Evolutionary conservation across 1,140 invertebrate genomes (phyloP).

Genomic region (Bombus cullumanus): DNA sequence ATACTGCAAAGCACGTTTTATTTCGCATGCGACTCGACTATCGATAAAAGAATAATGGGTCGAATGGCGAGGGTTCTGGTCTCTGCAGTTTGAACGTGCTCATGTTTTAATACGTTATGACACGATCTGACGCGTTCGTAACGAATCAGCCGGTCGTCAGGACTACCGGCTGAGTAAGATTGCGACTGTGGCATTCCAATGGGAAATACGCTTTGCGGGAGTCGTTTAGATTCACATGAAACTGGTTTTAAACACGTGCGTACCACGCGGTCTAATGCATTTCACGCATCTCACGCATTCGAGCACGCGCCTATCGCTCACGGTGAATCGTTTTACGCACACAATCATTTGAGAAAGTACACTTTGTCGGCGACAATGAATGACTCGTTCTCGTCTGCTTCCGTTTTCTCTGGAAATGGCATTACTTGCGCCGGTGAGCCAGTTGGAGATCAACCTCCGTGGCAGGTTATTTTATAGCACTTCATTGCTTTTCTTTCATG

Average conservation of each 20-base stretch:
- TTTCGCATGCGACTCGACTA: not conserved
- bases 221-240: slow-evolving; percentile 47
- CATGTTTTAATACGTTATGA: not conserved
- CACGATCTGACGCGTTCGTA: not conserved
- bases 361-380: slow-evolving; percentile 14
- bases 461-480: not conserved
- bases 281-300: slow-evolving; percentile 57
- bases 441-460: not conserved
- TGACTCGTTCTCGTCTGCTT: slow-evolving; percentile 7
- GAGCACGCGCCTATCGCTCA: slow-evolving; percentile 55
- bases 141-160: not conserved
- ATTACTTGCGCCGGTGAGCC: too few species aligned
- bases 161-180: not conserved
- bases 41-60: not conserved
- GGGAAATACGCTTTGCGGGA: slow-evolving; percentile 29
- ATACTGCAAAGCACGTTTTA: not conserved
- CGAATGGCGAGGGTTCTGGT: not conserved
- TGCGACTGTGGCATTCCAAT: not conserved
- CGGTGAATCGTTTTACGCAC: not conserved
- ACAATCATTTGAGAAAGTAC: not conserved
- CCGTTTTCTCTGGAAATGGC: slow-evolving; percentile 21
- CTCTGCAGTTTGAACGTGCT: not conserved
- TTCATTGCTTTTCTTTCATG: not conserved
- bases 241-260: slow-evolving; percentile 62
- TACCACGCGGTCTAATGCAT: slow-evolving; percentile 49